Base-by-base conservation (phyloP, 2,113 vertebrate species). In the Vimba vimba region DNA sequence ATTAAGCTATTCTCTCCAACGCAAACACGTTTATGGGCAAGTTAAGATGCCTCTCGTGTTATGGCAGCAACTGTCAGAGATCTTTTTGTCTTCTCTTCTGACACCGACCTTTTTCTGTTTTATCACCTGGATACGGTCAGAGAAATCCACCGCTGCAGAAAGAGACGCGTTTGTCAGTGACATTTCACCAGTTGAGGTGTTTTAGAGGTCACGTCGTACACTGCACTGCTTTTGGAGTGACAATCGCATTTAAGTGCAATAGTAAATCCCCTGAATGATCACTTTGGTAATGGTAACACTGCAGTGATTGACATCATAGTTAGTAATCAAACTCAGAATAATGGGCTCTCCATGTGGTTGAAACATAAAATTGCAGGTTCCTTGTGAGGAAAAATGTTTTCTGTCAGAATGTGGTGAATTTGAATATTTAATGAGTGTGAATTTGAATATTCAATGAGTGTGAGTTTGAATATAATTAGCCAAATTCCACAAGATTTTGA, bases 1-100 rank as follows among this genome's bases (percentile, higher is more conserved):
- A 85, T 87, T 89, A 89, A 87, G 88, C 83, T 89, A 87, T 89
- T 87, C 88, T 89, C 86, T 85, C 81, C 79, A 81, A 89, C 83
- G 69, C 83, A 89, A 89, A 89, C 82, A 86, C 86, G 64, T 89
- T 89, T 89, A 85, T 74, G 75, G 76, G 83, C 81, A 85, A 71
- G 86, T 79, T 79, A 85, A 85, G 75, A 86, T 87, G 83, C 73
- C 79, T 83, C 88, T 87, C 77, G 39, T 89, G 88, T 89, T 87
- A 80, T 89, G 88, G 88, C 88, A 85, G 74, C 50, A 84, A 76
- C 86, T 89, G 88, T 89, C 88, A 87, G 74, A 76, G 59, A 87
- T 83, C 74, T 87, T 86, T 89, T 86, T 75, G 83, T 87, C 86
- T 89, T 86, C 74, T 87, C 83, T 62, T 79, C 79, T 87, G 84